Conservation (phyloP, 2,888 invertebrate species). For the Drosophila pseudotakahashii region DNA sequence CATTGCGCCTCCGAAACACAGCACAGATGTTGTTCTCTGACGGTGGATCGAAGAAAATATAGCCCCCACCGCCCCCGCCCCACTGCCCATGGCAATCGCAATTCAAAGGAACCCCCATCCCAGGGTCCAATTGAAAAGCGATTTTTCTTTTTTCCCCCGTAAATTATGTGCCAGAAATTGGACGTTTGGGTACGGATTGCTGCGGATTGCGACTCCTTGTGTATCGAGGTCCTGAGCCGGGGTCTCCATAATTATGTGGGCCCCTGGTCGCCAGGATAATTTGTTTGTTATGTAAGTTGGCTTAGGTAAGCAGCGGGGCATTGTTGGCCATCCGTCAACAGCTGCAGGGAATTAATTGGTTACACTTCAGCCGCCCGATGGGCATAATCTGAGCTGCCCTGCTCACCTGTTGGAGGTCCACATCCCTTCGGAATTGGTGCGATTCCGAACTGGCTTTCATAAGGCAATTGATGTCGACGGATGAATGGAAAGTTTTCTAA, state of each 20-base stretch:
- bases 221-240: constrained; percentile 48
- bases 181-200: constrained; percentile 56
- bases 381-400: constrained; percentile 2
- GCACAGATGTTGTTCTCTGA: constrained; percentile 67
- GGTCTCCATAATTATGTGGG: constrained; percentile 68
- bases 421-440: constrained; percentile 5
- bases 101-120: constrained; percentile 28
- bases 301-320: constrained; percentile 42
- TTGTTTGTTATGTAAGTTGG: constrained; percentile 69
- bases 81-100: constrained; percentile 25
- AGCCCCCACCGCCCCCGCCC: constrained; percentile 25
- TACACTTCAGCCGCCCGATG: constrained; percentile 19
- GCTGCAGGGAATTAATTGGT: constrained; percentile 44
- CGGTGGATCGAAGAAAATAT: constrained; percentile 46
- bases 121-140: constrained; percentile 62
- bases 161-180: constrained; percentile 77
- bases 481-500: too few relatives aligned
- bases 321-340: constrained; percentile 43
- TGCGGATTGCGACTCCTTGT: constrained; percentile 33
- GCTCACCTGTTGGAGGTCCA: constrained; percentile 13
- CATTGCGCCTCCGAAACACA: constrained; percentile 59
- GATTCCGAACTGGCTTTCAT: neutral
- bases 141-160: constrained; percentile 63
- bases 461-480: neutral
- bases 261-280: constrained; percentile 58